A percentile compares a stretch with the other conserved stretches of the same genome.
phyloP scores from a whole-genome alignment of 53 echinoderm and acorn worm species.

The Mesocentrotus franciscanus region DNA sequence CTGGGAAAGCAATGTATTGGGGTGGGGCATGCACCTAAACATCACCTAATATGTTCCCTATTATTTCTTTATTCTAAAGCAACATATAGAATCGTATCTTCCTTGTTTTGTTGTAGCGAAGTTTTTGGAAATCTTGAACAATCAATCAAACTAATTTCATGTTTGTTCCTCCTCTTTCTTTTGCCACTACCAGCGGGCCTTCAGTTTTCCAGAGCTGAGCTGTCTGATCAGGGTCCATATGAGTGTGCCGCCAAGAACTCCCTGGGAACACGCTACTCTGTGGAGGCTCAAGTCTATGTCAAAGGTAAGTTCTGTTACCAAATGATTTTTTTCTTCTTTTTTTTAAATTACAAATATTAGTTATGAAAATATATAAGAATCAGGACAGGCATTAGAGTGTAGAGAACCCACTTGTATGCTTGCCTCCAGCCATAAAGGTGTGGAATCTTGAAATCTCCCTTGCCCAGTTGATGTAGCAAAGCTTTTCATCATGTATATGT shows the following conservation, averaged over 20 bases:
- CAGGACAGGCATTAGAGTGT: too few relatives aligned
- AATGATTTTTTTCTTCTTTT: neutral
- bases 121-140: neutral
- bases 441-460: too few relatives aligned
- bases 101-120: neutral
- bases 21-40: too few relatives aligned
- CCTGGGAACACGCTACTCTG: conserved; percentile 85
- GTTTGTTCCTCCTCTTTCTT: neutral
- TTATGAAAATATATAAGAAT: too few relatives aligned
- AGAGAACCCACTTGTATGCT: too few relatives aligned
- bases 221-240: conserved; percentile 82
- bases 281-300: conserved; percentile 76
- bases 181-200: conserved; percentile 69
- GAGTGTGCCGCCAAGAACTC: conserved; percentile 86
- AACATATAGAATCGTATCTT: neutral
- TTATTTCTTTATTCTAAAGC: neutral
- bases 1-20: too few relatives aligned
- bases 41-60: neutral
- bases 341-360: too few relatives aligned
- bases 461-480: too few relatives aligned
- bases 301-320: conserved; percentile 73
- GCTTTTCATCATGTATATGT: too few relatives aligned
- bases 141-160: neutral
- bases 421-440: too few relatives aligned
- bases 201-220: conserved; percentile 65